phyloP scores from a whole-genome alignment of 1,140 invertebrate genomes.

The Fopius arisanus region DNA sequence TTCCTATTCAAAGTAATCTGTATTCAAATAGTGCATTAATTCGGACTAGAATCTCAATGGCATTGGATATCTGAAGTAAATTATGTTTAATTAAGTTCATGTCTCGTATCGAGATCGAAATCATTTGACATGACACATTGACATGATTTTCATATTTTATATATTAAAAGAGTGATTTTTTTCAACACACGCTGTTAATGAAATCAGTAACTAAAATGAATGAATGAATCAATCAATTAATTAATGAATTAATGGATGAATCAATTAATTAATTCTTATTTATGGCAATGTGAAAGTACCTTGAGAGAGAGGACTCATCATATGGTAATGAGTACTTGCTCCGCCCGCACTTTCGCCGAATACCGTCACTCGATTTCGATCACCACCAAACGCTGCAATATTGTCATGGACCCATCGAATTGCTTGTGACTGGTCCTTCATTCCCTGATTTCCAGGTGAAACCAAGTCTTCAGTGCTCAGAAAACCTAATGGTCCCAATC shows the following conservation, averaged over 20 bases:
- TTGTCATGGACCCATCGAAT: conserved; percentile 80
- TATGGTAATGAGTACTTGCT: conserved; percentile 72
- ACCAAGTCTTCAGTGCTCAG: conserved; percentile 69
- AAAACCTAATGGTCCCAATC: conserved; percentile 74
- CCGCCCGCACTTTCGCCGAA: conserved; percentile 80
- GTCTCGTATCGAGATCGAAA: no score
- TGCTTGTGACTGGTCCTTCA: conserved; percentile 78
- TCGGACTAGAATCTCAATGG: no score
- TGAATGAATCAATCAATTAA: background rate
- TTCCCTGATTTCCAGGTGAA: conserved; percentile 75
- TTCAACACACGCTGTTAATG: no score
- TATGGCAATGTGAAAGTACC: conserved; percentile 55
- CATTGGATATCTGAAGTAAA: no score
- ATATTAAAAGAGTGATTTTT: conserved; percentile 10
- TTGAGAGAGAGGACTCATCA: conserved; percentile 73
- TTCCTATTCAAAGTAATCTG: no score
- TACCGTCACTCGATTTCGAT: conserved; percentile 71
- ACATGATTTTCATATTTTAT: background rate
- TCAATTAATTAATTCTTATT: background rate
- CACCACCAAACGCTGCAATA: conserved; percentile 74
- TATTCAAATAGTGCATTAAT: no score
- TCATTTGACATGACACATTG: no score
- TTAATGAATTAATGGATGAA: background rate
- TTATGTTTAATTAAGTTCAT: no score
- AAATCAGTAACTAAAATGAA: background rate